Base-by-base conservation (phyloP, 30 jellyfish, hydroid and myxozoan species). In the Nemopilema nomurai region DNA sequence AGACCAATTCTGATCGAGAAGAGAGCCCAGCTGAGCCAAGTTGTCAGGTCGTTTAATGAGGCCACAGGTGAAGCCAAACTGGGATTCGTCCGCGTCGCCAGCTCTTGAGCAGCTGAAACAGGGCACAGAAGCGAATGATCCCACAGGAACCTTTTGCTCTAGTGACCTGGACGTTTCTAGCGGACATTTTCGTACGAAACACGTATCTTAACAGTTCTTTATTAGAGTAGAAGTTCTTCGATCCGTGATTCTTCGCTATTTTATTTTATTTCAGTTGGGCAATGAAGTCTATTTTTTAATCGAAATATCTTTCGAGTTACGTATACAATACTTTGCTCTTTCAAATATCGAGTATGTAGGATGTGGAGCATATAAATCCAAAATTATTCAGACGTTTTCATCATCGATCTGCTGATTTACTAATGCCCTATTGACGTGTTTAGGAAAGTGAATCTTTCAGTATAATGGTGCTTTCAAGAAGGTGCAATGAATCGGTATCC, bases 1-100 rank as follows among this genome's bases (percentile, higher is more conserved):
- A 81, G 51, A 66, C 90, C 90, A 4, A 81, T 81, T 81, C 32
- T 81, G 67, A 81, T 81, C 51, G 87, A 77, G 29, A 74, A 69
- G 33, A 77, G 62, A 29, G 84, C 28, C 24, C 79, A 78, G 51
- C 64, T 22, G 20, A 19, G 20, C 50, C 79, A 78, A 17, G 79
- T 17, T 0, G 77, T 69, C 7, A 32, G 65, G 31, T 33, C 69
- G 25, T 33, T 30, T 20, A 31, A 79, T 16, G 82, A 33, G 26
- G 76, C 57, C 57, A 41, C 57, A 41, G 57, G 57, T 13, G 57
- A 13, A 41, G 57, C 9, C 6, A 41, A 41, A 3, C n/a, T n/a
- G n/a, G n/a, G n/a, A n/a, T n/a, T n/a, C n/a, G n/a, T n/a, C n/a
- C n/a, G n/a, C n/a, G n/a, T n/a, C n/a, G n/a, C n/a, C n/a, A n/a